Evolutionary conservation across 1,140 invertebrate genomes (phyloP).

Genomic region (Akabosia matsudoensis): DNA sequence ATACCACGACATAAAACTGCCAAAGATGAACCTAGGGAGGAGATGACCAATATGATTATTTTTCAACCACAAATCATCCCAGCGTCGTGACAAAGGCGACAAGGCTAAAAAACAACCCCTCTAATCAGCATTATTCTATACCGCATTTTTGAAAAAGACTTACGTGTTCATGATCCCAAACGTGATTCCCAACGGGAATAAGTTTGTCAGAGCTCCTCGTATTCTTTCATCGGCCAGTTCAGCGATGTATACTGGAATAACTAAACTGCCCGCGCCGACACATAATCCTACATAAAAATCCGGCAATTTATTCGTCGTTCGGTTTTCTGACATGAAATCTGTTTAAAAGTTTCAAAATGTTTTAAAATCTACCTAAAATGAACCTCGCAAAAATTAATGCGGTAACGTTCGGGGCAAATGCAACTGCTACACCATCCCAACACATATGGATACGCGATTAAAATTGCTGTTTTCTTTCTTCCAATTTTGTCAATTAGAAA

Average conservation of each 20-base stretch:
- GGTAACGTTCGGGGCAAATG: conserved; percentile 60
- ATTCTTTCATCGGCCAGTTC: conserved; percentile 75
- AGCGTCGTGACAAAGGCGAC: too few species aligned
- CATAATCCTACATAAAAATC: conserved; percentile 59
- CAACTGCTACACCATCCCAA: conserved; percentile 71
- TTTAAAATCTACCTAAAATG: conserved; percentile 59
- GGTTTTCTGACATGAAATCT: too few species aligned
- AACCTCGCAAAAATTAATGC: conserved; percentile 66
- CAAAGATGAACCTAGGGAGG: conserved; percentile 70
- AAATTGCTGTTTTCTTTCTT: conserved; percentile 69
- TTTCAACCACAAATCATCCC: too few species aligned
- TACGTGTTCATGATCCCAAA: conserved; percentile 69
- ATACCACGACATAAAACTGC: conserved; percentile 67
- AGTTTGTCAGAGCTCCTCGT: conserved; percentile 72
- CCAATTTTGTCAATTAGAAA: conserved; percentile 71
- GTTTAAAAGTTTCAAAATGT: too few species aligned
- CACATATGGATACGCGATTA: conserved; percentile 66
- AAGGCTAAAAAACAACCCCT: too few species aligned
- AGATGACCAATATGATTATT: conserved; percentile 55
- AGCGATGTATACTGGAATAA: conserved; percentile 73
- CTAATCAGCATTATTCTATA: too few species aligned
- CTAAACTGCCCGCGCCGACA: conserved; percentile 64
- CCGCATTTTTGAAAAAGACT: too few species aligned
- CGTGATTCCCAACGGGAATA: conserved; percentile 72
- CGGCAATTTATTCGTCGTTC: too few species aligned